Conservation (phyloP, 2,888 invertebrate species). For the Drosophila limbata region DNA sequence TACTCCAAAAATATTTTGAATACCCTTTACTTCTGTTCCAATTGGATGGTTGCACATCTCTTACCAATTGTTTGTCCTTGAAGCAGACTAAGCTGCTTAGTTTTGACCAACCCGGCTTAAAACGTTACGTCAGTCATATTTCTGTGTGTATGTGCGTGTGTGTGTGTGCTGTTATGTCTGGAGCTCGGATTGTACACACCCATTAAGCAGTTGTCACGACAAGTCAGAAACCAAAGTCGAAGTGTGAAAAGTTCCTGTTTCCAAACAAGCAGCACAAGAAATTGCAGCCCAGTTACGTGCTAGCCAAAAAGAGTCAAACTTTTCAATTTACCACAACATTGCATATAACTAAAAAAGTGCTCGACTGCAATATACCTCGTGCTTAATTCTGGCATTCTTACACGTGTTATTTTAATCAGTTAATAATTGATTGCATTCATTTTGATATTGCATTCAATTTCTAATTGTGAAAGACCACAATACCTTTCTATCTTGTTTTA, state of each 20-base stretch:
- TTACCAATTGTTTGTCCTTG: conserved; percentile 4
- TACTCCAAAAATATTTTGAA: not conserved
- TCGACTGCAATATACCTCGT: not conserved
- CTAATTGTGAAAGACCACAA: not conserved
- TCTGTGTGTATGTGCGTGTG: not conserved
- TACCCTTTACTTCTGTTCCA: not conserved
- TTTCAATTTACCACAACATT: conserved; percentile 24
- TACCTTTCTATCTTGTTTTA: not conserved
- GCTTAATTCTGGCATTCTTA: not conserved
- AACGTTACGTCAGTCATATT: conserved; percentile 14
- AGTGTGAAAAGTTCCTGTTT: conserved; percentile 17
- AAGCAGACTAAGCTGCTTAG: conserved; percentile 9
- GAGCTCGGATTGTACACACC: conserved; percentile 12
- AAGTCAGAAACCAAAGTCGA: conserved; percentile 12
- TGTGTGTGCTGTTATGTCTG: conserved; percentile 1
- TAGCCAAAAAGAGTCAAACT: conserved; percentile 37
- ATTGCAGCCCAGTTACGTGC: conserved; percentile 43
- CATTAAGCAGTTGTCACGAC: conserved; percentile 42
- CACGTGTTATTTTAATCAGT: no score
- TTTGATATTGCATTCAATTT: not conserved
- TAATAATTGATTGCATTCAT: no score
- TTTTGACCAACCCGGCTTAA: conserved; percentile 18
- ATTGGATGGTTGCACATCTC: conserved; percentile 9
- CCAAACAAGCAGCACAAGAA: conserved; percentile 25
- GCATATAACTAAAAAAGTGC: not conserved